Base-by-base conservation (phyloP, 2,888 invertebrate species). In the Zootermopsis nevadensis region DNA sequence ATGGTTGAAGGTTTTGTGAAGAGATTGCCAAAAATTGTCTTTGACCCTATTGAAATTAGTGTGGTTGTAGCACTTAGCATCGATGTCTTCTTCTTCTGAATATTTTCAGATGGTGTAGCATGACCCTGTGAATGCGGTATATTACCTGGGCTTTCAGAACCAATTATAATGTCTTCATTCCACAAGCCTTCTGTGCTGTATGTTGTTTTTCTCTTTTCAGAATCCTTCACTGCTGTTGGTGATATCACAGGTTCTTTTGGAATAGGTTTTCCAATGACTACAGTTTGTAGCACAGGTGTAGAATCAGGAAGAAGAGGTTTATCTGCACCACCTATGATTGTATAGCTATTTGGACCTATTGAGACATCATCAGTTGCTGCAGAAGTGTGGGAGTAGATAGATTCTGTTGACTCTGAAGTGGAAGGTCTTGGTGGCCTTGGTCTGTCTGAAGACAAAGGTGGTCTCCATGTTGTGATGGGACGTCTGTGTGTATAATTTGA, bases 31-130 rank as follows among this genome's bases (percentile, higher is more conserved):
- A 85, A 86, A 19, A 86, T 86, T 30, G 87, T 82, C 80, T 84
- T 83, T 76, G 60, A 82, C 33, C 60, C 83, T 38, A 83, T 77
- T 74, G 42, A 74, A 27, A 77, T 31, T 42, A 81, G 24, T 1
- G 81, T 86, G 24, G 87, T 84, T n/a, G 84, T 83, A 42, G 85
- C 86, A 42, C 83, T 82, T 77, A 85, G 80, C 33, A 84, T 81
- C 72, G 80, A 42, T n/a, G 69, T 30, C 24, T 69, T 42, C 24
- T 42, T 81, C 24, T 48, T 82, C 3, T 19, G 31, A 7, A 88
- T 86, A 81, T 88, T 88, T 86, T 88, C 85, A 30, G 87, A 86
- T 33, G 88, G 87, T n/a, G 81, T 66, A 42, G 53, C 48, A 30
- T 77, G 74, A 38, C 35, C 33, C 6, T 31, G 1, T 22, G 79